Conservation (phyloP, 2,113 vertebrate species). For the Tragelaphus strepsiceros region DNA sequence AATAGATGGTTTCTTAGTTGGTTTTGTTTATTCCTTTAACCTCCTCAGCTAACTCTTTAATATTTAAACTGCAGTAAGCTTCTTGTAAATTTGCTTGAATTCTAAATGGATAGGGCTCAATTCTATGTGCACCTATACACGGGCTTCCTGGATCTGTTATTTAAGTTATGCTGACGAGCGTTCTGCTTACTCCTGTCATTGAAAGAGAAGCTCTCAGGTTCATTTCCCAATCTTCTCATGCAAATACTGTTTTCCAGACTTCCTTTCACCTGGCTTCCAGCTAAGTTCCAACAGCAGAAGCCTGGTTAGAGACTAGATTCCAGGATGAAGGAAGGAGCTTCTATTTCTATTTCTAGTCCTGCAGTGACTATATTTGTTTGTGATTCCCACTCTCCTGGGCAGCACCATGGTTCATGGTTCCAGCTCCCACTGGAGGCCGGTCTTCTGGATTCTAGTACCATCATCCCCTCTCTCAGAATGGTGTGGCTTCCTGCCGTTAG, state of each 20-base stretch:
- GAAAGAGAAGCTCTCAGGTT: not conserved
- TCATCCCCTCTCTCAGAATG: not conserved
- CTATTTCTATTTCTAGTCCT: not conserved
- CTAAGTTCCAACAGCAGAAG: not conserved
- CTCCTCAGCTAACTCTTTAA: not conserved
- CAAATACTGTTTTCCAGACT: not conserved
- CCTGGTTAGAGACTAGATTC: not conserved
- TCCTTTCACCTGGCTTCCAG: not conserved
- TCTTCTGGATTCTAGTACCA: not conserved
- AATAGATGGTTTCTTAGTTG: not conserved
- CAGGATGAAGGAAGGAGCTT: not conserved
- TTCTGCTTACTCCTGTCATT: not conserved
- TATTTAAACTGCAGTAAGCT: not conserved
- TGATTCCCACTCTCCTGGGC: not conserved
- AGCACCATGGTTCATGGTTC: not conserved
- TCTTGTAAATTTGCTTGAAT: not conserved
- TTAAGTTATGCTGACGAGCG: not conserved
- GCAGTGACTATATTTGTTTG: not conserved
- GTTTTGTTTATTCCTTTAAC: not conserved
- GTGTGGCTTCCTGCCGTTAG: not conserved
- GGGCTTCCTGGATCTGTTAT: not conserved
- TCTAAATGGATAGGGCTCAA: not conserved
- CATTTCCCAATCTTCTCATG: not conserved
- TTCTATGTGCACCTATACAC: not conserved
- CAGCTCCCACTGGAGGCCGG: not conserved